Evolutionary conservation across 2,888 invertebrate genomes (phyloP).

Genomic region (Habroteleia sp.): DNA sequence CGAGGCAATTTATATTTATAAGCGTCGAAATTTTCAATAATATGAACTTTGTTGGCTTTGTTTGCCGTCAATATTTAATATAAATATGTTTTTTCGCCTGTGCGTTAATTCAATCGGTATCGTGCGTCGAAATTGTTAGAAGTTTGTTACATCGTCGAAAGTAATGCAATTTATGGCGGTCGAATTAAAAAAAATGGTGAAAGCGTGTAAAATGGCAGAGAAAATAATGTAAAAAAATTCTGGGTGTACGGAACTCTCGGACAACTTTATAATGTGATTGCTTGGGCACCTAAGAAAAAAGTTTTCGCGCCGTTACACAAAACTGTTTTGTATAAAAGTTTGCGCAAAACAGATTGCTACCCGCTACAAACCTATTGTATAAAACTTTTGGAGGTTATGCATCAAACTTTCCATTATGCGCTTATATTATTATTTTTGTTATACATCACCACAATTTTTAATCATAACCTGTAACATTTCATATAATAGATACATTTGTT

Average conservation of each 20-base stretch:
- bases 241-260: background rate
- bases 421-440: conserved; percentile 42
- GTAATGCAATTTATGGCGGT: conserved; percentile 33
- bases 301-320: conserved; percentile 38
- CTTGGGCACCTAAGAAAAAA: conserved; percentile 42
- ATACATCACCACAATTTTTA: conserved; percentile 19
- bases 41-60: conserved; percentile 3
- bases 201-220: background rate
- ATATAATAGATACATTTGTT: background rate
- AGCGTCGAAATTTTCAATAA: conserved; percentile 9
- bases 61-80: conserved; percentile 2
- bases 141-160: conserved; percentile 12
- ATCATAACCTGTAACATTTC: conserved; percentile 3
- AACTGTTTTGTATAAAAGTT: conserved; percentile 50
- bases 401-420: conserved; percentile 41
- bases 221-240: background rate
- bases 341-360: conserved; percentile 49
- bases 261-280: conserved; percentile 46
- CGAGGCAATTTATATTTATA: conserved; percentile 5
- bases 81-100: conserved; percentile 15
- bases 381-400: conserved; percentile 38
- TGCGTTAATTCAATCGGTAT: conserved; percentile 16
- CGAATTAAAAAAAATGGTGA: conserved; percentile 1
- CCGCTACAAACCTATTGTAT: conserved; percentile 37
- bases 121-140: conserved; percentile 1